Conservation (phyloP, 2,888 invertebrate species). For the Himalopsyche kuldschensis region DNA sequence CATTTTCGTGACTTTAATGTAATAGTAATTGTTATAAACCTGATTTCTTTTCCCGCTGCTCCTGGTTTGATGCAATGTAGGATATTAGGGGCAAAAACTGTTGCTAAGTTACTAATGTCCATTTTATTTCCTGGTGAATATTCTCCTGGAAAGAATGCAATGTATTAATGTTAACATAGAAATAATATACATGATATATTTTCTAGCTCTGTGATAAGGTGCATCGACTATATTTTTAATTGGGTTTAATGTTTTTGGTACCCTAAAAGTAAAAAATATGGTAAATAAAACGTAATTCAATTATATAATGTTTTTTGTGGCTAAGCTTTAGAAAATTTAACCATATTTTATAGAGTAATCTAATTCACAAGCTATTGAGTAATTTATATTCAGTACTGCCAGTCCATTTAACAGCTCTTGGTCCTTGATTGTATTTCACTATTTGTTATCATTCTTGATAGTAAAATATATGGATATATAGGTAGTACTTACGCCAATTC, state of each 20-base stretch:
- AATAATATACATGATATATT: background rate
- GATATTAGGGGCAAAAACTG: conserved; percentile 92
- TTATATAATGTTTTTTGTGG: no score
- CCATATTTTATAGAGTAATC: background rate
- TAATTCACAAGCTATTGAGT: background rate
- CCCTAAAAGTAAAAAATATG: no score
- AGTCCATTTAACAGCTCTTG: background rate
- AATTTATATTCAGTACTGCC: background rate
- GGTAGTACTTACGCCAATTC: no score
- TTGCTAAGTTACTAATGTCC: conserved; percentile 90
- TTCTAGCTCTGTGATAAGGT: background rate
- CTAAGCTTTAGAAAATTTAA: no score
- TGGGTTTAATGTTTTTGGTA: no score
- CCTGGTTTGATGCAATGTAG: conserved; percentile 76
- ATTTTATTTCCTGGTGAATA: conserved; percentile 83
- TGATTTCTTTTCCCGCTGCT: conserved; percentile 50
- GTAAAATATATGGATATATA: no score
- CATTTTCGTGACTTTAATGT: no score
- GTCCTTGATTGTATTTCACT: background rate
- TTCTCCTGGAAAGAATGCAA: conserved; percentile 53
- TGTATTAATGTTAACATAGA: background rate
- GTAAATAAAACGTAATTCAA: no score
- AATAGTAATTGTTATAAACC: conserved; percentile 12
- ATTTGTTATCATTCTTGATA: no score
- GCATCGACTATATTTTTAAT: background rate